These are phyloP conservation scores for Apamea sordens DNA, from an alignment of 2,888 invertebrate species.

Conservation along the genomic window DNA sequence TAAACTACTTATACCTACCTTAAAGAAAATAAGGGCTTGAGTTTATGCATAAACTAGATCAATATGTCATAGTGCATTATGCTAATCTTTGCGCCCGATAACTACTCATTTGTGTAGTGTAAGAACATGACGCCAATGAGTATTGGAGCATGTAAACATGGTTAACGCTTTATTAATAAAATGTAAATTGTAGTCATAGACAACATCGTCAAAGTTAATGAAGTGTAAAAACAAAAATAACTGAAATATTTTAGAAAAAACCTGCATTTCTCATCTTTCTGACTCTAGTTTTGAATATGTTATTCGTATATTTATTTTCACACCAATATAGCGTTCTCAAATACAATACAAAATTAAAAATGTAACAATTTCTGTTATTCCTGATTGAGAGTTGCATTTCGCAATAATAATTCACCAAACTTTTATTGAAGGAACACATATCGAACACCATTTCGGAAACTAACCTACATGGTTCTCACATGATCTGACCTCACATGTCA, in stretches of 20 bases:
- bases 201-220: not conserved
- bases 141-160: conserved; percentile 41
- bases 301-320: not conserved
- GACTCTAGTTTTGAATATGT: not conserved
- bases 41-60: conserved; percentile 7
- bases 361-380: not conserved
- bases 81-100: conserved; percentile 25
- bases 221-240: not conserved
- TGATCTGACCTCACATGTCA: not conserved
- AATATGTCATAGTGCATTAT: conserved; percentile 45
- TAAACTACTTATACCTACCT: not conserved
- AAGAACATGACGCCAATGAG: conserved; percentile 39
- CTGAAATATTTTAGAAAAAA: no score
- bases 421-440: not conserved
- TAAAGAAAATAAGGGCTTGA: not conserved
- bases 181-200: not conserved
- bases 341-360: not conserved
- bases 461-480: not conserved
- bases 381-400: no score
- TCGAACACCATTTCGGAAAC: not conserved
- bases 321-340: not conserved
- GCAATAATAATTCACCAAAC: not conserved
- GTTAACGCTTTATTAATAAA: not conserved
- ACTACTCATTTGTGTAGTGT: conserved; percentile 29
- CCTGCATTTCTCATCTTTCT: not conserved